Conservation (phyloP, 2,888 invertebrate genomes). For the Heliconius ismenius region DNA sequence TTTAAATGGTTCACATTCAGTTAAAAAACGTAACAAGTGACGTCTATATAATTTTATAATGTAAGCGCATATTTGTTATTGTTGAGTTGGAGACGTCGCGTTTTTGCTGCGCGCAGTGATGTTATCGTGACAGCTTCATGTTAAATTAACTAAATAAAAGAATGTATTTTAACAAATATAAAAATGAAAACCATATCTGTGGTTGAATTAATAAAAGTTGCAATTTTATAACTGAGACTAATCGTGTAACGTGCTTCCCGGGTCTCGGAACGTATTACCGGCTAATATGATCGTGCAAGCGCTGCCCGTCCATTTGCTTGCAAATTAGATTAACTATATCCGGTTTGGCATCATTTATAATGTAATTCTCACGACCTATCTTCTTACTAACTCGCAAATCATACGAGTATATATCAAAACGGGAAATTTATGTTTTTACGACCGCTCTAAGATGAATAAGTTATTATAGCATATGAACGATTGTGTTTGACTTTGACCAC, state of each 20-base stretch:
- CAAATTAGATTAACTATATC: slow-evolving; percentile 34
- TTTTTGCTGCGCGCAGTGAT: not conserved
- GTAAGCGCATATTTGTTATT: slow-evolving; percentile 1
- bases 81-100: not conserved
- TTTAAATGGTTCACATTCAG: not conserved
- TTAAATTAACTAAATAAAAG: not conserved
- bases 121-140: slow-evolving; percentile 3
- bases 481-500: not conserved
- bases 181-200: slow-evolving; percentile 2
- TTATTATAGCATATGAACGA: slow-evolving; percentile 6
- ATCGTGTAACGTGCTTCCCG: slow-evolving; percentile 27
- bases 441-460: slow-evolving; percentile 1
- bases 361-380: slow-evolving; percentile 36
- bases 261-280: slow-evolving; percentile 15
- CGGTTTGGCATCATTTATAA: slow-evolving; percentile 31
- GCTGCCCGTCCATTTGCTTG: slow-evolving; percentile 30
- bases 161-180: not conserved
- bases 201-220: slow-evolving; percentile 20
- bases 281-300: slow-evolving; percentile 27
- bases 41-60: slow-evolving; percentile 11
- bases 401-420: slow-evolving; percentile 12
- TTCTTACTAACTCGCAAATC: slow-evolving; percentile 24
- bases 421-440: slow-evolving; percentile 18
- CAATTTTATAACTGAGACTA: slow-evolving; percentile 29
- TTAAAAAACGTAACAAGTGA: not conserved